Base-by-base conservation (phyloP, 2,888 invertebrate species). In the Glyphotaelius pellucidus region DNA sequence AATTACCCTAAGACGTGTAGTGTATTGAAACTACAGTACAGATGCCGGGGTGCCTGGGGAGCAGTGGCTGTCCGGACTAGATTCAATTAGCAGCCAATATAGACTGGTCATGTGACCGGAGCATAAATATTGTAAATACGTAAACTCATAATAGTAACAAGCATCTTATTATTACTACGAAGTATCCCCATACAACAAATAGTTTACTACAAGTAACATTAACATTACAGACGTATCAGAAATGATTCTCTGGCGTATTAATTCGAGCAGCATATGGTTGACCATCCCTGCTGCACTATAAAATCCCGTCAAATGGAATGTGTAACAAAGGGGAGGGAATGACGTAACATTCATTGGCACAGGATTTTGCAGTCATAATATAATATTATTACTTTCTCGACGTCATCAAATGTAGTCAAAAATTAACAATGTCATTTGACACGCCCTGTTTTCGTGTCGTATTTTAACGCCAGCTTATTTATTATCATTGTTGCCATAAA, bases 271-370 rank as follows among this genome's bases (percentile, higher is more conserved):
- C 25, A 25, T 67, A 67, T 25, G 83, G 83, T 32, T 35, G 35
- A 38, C 2, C 83, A 15, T 35, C 31, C 25, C 83, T 38, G 35
- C 14, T 32, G 35, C 15, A 83, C 83, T 67, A 67, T 25, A 83
- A 32, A 83, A 38, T 38, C 83, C 83, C 32, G 83, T 83, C 83
- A 19, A 83, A 25, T 35, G 25, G 35, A 83, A 83, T 35, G 83
- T 19, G 83, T 83, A 83, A 83, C 35, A 35, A 32, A 25, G 83
- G 83, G 35, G 32, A 3, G 83, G 19, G 83, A 83, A 83, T 83
- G 83, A 35, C 83, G 31, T 83, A 35, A 83, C 83, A 83, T 35
- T 83, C 35, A 83, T 83, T 83, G 83, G 67, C 67, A 67, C 67
- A 83, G 83, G 35, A 32, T 83, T 32, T 35, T 83, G 32, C 25